Base-by-base conservation (phyloP, 2,888 invertebrate genomes). In the Melieria omissa region DNA sequence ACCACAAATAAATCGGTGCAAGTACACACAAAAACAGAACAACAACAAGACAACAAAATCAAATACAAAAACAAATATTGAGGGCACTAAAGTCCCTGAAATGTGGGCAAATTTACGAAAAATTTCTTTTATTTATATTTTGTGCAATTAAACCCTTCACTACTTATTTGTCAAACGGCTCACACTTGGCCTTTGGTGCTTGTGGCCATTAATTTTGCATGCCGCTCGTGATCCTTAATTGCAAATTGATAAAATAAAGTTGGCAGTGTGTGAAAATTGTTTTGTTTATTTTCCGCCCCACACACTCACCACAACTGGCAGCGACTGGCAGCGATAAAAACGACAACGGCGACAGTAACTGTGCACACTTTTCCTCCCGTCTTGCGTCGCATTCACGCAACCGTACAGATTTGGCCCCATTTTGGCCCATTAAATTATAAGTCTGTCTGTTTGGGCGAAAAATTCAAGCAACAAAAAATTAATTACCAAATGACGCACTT, bases 181-280 rank as follows among this genome's bases (percentile, higher is more conserved):
- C 29, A 29, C 29, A 29, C 3, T 29, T 29, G 29, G 29, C 29
- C 2, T 29, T 29, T 29, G 29, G 3, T 29, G 29, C 1, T 29
- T 49, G 2, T 49, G 12, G 9, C 1, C 49, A 10, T 10, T 12
- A 49, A 10, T 10, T 12, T 49, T 45, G 12, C 58, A 66, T 46
- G 55, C 65, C 44, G 73, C 74, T 73, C 77, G 77, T 77, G 73
- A 80, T 83, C 82, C 82, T 83, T 82, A 82, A 83, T 78, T 81
- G 78, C 73, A 75, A 79, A 81, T 79, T 82, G 78, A 78, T 80
- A 75, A 76, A 79, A 74, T 75, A 67, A 72, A 67, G 75, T 77
- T 77, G 72, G 63, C 49, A 9, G 10, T 16, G 47, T 14, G n/a
- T 58, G 10, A 8, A 58, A 42, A 41, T 42, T 42, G 8, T 5